Evolutionary conservation across 2,797 vertebrate genomes (phyloP).

Genomic region (Podarcis lilfordi): DNA sequence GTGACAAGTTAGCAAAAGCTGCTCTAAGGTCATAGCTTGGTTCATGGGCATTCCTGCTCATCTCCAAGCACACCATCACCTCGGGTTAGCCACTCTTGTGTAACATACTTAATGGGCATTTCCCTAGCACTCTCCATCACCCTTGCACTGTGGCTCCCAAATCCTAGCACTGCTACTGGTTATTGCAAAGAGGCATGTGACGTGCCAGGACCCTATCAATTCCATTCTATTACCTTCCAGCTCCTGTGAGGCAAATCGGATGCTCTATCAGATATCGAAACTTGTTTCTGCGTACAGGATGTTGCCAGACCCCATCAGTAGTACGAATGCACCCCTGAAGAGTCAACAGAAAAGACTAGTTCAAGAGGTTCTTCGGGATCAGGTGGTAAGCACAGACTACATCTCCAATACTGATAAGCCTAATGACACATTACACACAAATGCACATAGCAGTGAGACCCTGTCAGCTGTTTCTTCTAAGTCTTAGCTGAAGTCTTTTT

Average conservation of each 20-base stretch:
- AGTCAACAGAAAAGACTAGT: constrained; percentile 33
- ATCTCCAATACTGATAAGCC: neutral
- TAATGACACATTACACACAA: neutral
- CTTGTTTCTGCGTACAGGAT: constrained; percentile 80
- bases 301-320: constrained; percentile 86
- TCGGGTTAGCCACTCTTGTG: neutral
- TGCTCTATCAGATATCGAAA: constrained; percentile 86
- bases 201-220: constrained; percentile 1
- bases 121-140: neutral
- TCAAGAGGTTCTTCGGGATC: neutral
- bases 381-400: neutral
- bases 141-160: neutral
- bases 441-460: neutral
- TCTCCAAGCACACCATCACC: neutral
- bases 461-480: neutral
- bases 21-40: neutral
- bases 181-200: neutral
- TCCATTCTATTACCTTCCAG: constrained; percentile 83
- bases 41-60: neutral
- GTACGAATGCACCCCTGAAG: constrained; percentile 78
- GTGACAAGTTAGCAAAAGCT: neutral
- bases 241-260: constrained; percentile 83
- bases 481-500: no score
- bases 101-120: neutral
- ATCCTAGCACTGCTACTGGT: no score